Evolutionary conservation across 92 coral and sea anemone species (phyloP).

Genomic region (Palythoa heliodiscus): DNA sequence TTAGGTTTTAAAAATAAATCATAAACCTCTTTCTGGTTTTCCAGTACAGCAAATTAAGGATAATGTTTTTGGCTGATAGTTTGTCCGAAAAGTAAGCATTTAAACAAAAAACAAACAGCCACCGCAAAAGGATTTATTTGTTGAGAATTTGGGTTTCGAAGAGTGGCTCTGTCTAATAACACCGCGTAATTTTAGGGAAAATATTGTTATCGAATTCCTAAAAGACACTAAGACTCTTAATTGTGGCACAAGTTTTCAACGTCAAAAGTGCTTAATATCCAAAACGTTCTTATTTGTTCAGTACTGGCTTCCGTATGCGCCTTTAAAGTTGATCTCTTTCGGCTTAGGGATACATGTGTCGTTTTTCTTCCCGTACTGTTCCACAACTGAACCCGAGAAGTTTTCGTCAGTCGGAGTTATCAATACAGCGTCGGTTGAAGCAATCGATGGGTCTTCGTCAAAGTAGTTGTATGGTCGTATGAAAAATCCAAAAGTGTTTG

Average conservation of each 20-base stretch:
- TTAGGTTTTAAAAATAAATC: too few relatives aligned
- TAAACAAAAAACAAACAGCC: too few relatives aligned
- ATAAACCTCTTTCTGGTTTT: too few relatives aligned
- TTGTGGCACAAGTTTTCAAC: background rate
- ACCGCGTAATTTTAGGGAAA: too few relatives aligned
- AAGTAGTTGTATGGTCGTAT: constrained; percentile 88
- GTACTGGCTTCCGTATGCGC: constrained; percentile 19
- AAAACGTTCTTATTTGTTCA: background rate
- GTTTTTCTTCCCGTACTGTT: constrained; percentile 31
- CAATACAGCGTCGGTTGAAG: constrained; percentile 73
- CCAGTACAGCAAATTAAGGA: too few relatives aligned
- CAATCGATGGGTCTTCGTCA: constrained; percentile 85
- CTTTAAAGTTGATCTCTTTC: constrained; percentile 37
- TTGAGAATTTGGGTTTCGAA: too few relatives aligned
- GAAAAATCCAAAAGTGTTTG: constrained; percentile 72
- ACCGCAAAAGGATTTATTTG: too few relatives aligned
- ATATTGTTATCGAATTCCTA: too few relatives aligned
- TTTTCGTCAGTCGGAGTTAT: constrained; percentile 59
- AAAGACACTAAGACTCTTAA: too few relatives aligned
- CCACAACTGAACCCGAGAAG: constrained; percentile 16
- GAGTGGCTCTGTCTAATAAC: too few relatives aligned
- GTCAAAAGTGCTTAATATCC: background rate
- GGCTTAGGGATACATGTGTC: constrained; percentile 17
- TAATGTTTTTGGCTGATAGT: too few relatives aligned
- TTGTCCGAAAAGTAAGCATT: too few relatives aligned